These are phyloP conservation scores for Cyanoramphus novaezelandiae DNA, from an alignment of 2,113 vertebrate species.

Conservation along the genomic window DNA sequence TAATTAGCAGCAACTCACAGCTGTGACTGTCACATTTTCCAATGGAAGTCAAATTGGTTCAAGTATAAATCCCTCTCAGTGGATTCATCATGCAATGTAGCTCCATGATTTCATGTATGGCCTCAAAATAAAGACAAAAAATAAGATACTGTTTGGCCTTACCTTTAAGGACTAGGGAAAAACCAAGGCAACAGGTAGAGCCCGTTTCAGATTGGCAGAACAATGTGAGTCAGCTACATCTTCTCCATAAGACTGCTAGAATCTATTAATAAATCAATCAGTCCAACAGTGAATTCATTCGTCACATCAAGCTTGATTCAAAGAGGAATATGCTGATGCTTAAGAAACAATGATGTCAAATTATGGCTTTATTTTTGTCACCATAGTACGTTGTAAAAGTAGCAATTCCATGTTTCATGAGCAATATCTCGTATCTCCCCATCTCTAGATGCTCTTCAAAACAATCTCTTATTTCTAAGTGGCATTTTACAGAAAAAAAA, in stretches of 20 bases:
- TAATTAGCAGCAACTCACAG: background rate
- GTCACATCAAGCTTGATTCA: background rate
- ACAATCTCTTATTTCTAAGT: background rate
- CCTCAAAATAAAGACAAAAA: background rate
- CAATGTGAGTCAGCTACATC: background rate
- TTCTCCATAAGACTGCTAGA: background rate
- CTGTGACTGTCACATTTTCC: background rate
- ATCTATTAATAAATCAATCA: background rate
- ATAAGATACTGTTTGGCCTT: background rate
- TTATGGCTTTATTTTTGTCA: background rate
- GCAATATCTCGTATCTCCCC: background rate
- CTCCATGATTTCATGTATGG: background rate
- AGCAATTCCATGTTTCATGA: fast-evolving
- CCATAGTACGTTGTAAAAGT: background rate
- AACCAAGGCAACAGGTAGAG: background rate
- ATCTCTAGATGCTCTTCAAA: background rate
- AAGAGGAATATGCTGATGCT: background rate
- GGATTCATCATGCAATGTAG: background rate
- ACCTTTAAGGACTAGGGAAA: background rate
- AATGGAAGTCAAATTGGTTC: background rate
- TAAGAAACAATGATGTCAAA: background rate
- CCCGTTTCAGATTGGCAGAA: background rate
- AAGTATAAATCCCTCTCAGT: background rate
- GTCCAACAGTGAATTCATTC: background rate
- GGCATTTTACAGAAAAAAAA: background rate